Percentiles rank a stretch among this genome's conserved stretches.
phyloP scores from a whole-genome alignment of 2,113 vertebrate genomes.

The Brienomyrus longianalis region DNA sequence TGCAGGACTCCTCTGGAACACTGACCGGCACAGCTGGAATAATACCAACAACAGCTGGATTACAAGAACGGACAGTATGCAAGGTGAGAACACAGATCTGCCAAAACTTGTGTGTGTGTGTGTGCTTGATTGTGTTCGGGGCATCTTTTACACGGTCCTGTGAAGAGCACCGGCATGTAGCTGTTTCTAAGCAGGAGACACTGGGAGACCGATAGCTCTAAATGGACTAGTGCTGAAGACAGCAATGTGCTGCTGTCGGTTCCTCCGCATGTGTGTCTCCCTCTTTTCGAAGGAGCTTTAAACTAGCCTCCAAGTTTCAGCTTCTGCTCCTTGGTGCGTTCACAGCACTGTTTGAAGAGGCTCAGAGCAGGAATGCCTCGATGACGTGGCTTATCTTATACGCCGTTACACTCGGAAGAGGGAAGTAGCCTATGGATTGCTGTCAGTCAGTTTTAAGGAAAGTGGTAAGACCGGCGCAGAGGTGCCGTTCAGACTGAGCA shows the following conservation, averaged over 20 bases:
- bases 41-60: background rate
- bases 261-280: background rate
- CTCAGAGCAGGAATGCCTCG: background rate
- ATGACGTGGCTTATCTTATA: background rate
- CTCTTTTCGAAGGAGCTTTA: background rate
- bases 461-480: background rate
- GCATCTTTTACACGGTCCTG: background rate
- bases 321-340: background rate
- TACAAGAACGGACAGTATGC: background rate
- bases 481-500: background rate
- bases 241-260: background rate
- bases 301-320: background rate
- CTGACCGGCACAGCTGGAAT: slow-evolving; percentile 9
- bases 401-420: background rate
- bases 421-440: background rate
- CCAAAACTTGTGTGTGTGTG: slow-evolving; percentile 3
- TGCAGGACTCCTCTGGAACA: background rate
- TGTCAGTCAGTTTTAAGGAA: background rate
- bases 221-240: background rate
- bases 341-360: background rate
- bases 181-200: background rate
- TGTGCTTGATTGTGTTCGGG: background rate
- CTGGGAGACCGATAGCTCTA: background rate
- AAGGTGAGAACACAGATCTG: slow-evolving; percentile 9
- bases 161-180: background rate